Evolutionary conservation across 2,888 invertebrate species (phyloP).

Genomic region (Cordilura impudica): DNA sequence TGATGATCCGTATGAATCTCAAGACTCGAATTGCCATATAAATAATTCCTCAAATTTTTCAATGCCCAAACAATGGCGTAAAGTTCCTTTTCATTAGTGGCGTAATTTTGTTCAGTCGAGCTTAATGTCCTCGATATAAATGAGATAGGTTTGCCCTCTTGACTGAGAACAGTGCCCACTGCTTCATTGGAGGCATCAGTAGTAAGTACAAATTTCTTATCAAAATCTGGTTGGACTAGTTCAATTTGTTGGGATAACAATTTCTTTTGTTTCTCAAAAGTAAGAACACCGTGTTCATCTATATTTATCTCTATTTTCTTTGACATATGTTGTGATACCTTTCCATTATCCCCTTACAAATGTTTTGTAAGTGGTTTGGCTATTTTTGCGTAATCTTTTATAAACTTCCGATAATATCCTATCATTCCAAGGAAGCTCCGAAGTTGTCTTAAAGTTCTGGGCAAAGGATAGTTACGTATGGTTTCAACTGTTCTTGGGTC

Average conservation of each 20-base stretch:
- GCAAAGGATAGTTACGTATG: conserved; percentile 55
- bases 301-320: conserved; percentile 50
- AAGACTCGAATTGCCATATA: conserved; percentile 68
- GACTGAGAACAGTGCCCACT: conserved; percentile 68
- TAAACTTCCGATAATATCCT: conserved; percentile 27
- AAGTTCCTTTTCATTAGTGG: conserved; percentile 73
- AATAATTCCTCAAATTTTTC: conserved; percentile 72
- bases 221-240: conserved; percentile 64
- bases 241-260: conserved; percentile 24
- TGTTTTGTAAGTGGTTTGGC: no score
- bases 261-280: conserved; percentile 43
- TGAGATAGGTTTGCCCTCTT: conserved; percentile 68
- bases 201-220: conserved; percentile 63
- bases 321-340: no score
- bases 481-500: conserved; percentile 59
- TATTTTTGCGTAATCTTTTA: conserved; percentile 51
- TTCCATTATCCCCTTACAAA: no score
- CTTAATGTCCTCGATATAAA: conserved; percentile 69
- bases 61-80: conserved; percentile 71
- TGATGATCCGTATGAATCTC: conserved; percentile 63
- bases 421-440: conserved; percentile 59
- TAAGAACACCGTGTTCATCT: conserved; percentile 42
- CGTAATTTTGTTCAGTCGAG: conserved; percentile 67
- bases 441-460: conserved; percentile 60
- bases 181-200: conserved; percentile 70